Evolutionary conservation across 2,797 vertebrate genomes (phyloP), one percentile per base, ranked within the genome.

Genomic region (Chloroceryle amazona): DNA sequence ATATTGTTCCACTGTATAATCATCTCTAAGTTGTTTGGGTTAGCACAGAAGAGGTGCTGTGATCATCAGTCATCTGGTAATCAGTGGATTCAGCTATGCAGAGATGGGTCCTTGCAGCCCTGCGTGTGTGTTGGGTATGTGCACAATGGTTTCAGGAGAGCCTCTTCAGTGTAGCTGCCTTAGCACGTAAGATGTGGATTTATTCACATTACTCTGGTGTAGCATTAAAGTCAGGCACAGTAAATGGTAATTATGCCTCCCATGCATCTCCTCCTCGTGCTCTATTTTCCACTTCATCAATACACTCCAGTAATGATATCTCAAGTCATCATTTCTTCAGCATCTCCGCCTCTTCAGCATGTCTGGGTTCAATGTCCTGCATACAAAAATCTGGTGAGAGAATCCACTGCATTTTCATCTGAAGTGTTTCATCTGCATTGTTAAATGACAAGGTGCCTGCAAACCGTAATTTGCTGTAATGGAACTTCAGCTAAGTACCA

Each of bases 271-370:
- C 13, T 86, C 31, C 51, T 94, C 35, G 3, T 2, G 1, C 25
- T 87, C 33, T 49, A 16, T 89, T 75, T 90, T 93, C 54, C 41
- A 68, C 81, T 96, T 96, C 68, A 84, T 94, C 88, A 51, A 8
- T 86, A 76, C 29, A 33, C 47, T 73, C 82, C 54, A 46, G 66
- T 78, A 83, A 72, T 22, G 70, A 12, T 78, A 49, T 68, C 78
- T 89, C 42, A 86, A 61, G 78, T 51, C 91, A 84, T 68, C 13
- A 22, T 81, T 93, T 54, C 62, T 86, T 90, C 65, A 88, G 58
- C 6, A 0, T 75, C 54, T 91, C 75, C 0, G 0, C 68, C 71
- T 91, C 47, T 80, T 91, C 54, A 62, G 57, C 29, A 19, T 61
- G 49, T 62, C 78, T 67, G 23, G 55, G 54, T 74, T 86, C 60